Evolutionary conservation across 2,888 invertebrate genomes (phyloP), one percentile per base, ranked within the genome.

Genomic region (Doris montereyensis): DNA sequence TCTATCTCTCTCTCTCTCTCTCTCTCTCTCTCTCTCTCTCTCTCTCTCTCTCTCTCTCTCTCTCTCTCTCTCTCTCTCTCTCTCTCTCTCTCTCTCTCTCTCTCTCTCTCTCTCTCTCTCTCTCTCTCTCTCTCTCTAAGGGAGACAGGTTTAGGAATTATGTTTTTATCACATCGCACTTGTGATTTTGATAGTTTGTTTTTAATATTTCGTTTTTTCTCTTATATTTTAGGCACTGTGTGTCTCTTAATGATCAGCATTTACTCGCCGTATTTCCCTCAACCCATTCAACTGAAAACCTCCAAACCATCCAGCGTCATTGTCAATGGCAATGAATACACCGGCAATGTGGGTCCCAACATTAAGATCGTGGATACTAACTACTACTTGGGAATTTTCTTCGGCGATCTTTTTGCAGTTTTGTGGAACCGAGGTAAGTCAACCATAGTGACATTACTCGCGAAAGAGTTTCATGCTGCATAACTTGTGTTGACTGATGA

Each of bases 371-470:
- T 67, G n/a, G 68, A 76, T 24, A 67, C 26, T 21, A 76, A 76
- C 28, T 76, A 76, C 76, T 68, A 76, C 52, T 8, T 67, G 3
- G 52, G 24, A 17, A 34, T 68, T 28, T 10, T 67, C 4, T n/a
- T 76, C 26, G 68, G 28, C 30, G 68, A 68, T 28, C 13, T 52
- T 34, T 24, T 62, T 32, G 35, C 34, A 1, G 35, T 76, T 41
- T 8, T 28, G n/a, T 76, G 76, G 76, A 76, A 76, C 28, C 21
- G 34, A 76, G 76, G 76, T 76, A 41, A 72, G 8, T 52, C n/a
- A n/a, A n/a, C n/a, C n/a, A n/a, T n/a, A n/a, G n/a, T n/a, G n/a
- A n/a, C n/a, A n/a, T n/a, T n/a, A n/a, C n/a, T n/a, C n/a, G n/a
- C n/a, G n/a, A n/a, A n/a, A n/a, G n/a, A n/a, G n/a, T n/a, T n/a